Evolutionary conservation across 2,888 invertebrate genomes (phyloP), one percentile per base, ranked within the genome.

Genomic region (Chymomyza procnemis): DNA sequence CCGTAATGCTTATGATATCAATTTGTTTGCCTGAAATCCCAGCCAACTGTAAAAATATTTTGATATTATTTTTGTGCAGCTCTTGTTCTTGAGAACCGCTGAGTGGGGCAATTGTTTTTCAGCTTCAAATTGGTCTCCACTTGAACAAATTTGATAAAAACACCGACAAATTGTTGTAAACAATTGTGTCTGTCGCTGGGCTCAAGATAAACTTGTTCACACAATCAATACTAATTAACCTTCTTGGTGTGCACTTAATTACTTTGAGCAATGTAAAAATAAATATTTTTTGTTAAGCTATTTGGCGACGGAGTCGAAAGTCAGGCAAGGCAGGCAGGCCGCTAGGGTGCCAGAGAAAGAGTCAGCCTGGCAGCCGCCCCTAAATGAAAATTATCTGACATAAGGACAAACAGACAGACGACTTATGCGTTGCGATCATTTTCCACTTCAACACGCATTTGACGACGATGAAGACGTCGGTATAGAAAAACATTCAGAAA

Each of bases 181-280:
- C 54, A 54, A 22, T 54, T 54, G 6, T 54, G 54, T 21, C 54
- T 26, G 26, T 26, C 26, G 5, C 6, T 26, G 0, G 4, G 26
- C 26, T 8, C 1, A 8, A 21, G 54, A 14, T 76, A 77, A 77
- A 76, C 71, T 70, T 70, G 73, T 80, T 81, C 76, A 76, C 84
- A 80, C 81, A 84, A 80, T 76, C 81, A 76, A 84, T 80, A 81
- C 73, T 71, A 81, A 81, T 81, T 84, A 83, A 75, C 75, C 79
- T 80, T 69, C 79, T 80, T 79, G 81, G 67, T 62, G 80, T 67
- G 70, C 66, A 63, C 67, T 74, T 70, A 75, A 80, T 80, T 83
- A 73, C 61, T 64, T 66, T 63, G 69, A 71, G 63, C 58, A 64
- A 47, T 56, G 74, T 64, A 73, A 70, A 69, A 78, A 70, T 69